phyloP scores from a whole-genome alignment of 2,113 vertebrate species.

The Gorsachius goisagi region DNA sequence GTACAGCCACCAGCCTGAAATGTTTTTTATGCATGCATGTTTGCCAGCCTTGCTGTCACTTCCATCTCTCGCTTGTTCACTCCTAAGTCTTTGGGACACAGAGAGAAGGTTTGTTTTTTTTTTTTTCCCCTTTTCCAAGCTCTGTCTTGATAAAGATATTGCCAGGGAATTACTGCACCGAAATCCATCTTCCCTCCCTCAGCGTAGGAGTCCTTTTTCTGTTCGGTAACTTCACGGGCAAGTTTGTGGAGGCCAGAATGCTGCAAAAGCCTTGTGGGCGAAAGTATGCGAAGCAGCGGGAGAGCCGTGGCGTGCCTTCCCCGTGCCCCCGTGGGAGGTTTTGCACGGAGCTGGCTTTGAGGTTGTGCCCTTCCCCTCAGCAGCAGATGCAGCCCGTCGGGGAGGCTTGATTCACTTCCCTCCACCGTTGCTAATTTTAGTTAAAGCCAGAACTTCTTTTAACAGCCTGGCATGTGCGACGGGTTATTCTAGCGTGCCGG shows the following conservation, averaged over 20 bases:
- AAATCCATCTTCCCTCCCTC: neutral
- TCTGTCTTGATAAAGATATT: neutral
- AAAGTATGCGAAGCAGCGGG: neutral
- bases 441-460: neutral
- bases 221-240: neutral
- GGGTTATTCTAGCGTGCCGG: neutral
- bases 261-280: neutral
- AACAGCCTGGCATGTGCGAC: neutral
- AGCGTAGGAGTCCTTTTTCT: neutral
- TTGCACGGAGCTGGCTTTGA: neutral
- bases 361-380: neutral
- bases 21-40: accelerated
- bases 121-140: neutral
- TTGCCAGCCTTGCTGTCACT: neutral
- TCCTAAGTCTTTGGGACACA: accelerated
- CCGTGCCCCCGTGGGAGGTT: neutral
- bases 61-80: neutral
- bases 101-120: neutral
- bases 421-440: neutral
- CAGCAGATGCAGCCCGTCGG: neutral
- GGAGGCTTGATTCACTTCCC: neutral
- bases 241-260: neutral
- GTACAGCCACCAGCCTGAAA: neutral
- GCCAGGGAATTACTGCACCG: accelerated
- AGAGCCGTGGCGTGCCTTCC: neutral